Percentiles rank a stretch among this genome's conserved stretches.
phyloP scores from a whole-genome alignment of 2,113 vertebrate genomes.

The Ctenodactylus gundi region DNA sequence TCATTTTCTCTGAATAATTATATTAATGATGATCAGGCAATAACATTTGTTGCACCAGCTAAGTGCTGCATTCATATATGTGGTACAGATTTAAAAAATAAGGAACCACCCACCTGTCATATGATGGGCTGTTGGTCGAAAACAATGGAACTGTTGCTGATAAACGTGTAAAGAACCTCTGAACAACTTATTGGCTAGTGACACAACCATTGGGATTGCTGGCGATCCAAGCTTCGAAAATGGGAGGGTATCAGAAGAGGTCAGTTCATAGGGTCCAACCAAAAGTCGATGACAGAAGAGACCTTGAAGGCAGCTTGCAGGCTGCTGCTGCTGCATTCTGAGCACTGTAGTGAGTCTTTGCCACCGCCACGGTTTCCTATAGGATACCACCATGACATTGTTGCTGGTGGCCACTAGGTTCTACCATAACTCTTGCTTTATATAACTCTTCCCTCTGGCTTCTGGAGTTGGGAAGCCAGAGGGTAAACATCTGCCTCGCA shows the following conservation, averaged over 20 bases:
- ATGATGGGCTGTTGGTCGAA: background rate
- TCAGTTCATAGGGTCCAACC: background rate
- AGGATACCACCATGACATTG: too few relatives aligned
- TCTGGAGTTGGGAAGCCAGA: background rate
- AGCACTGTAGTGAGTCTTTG: background rate
- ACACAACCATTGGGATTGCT: background rate
- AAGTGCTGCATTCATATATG: background rate
- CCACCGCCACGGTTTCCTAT: fast-evolving
- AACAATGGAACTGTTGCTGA: background rate
- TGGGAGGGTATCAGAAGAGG: background rate
- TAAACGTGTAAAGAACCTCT: background rate
- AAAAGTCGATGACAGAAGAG: background rate
- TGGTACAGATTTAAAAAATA: background rate
- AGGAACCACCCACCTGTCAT: background rate
- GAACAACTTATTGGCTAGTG: background rate
- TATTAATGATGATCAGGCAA: background rate
- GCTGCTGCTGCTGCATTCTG: background rate
- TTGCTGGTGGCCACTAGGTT: background rate
- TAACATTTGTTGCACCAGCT: background rate
- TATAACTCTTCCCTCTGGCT: background rate
- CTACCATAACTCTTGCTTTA: too few relatives aligned
- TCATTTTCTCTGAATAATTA: background rate
- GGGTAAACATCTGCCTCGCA: background rate
- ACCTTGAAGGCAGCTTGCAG: background rate
- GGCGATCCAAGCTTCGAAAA: background rate